Conservation (phyloP, 37 sponge, comb jelly and placozoan genomes). For the Cladorhizidae sp. region DNA sequence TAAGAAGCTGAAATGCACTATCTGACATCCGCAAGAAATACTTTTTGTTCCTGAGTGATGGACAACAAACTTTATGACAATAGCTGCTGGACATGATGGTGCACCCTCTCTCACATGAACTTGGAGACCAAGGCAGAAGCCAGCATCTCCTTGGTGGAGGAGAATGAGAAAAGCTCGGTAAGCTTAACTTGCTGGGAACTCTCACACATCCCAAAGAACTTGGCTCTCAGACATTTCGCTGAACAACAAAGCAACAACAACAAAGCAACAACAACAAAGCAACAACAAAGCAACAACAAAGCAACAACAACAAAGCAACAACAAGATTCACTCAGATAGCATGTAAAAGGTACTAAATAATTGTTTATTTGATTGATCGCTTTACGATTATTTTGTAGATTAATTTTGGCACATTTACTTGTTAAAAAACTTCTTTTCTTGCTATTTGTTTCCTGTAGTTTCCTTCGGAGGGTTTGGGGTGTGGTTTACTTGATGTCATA, state of each 20-base stretch:
- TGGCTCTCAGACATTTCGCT: conserved; percentile 29
- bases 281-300: not conserved
- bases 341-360: too few relatives aligned
- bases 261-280: not conserved
- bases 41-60: conserved; percentile 64
- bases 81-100: too few relatives aligned
- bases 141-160: conserved; percentile 22
- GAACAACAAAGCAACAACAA: not conserved
- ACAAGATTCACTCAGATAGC: not conserved
- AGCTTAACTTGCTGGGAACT: conserved; percentile 23
- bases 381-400: too few relatives aligned
- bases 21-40: conserved; percentile 65
- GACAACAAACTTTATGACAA: not conserved
- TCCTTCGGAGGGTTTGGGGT: too few relatives aligned
- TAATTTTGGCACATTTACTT: too few relatives aligned
- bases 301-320: not conserved
- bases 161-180: conserved; percentile 32
- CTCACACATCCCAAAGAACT: not conserved
- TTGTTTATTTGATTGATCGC: too few relatives aligned
- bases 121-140: conserved; percentile 45
- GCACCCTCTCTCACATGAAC: too few relatives aligned
- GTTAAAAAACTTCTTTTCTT: too few relatives aligned
- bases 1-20: conserved; percentile 54
- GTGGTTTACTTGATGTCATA: too few relatives aligned
- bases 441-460: too few relatives aligned